Evolutionary conservation across 2,888 invertebrate genomes (phyloP), one percentile per base, ranked within the genome.

Genomic region (Synergus itoensis): DNA sequence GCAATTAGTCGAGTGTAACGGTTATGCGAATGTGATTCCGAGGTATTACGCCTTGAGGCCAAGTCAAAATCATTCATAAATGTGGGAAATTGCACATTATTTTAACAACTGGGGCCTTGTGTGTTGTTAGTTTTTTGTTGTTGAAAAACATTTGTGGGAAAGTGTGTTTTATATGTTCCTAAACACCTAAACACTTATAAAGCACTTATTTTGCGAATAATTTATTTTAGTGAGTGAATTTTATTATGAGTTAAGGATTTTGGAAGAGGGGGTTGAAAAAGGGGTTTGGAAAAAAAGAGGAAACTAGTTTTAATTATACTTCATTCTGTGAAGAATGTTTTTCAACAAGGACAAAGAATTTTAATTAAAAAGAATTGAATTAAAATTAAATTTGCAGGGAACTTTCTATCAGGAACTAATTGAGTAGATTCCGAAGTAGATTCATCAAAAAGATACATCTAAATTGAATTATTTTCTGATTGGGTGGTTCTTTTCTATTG

Each of bases 401-500:
- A n/a, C n/a, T 53, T n/a, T 53, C 53, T n/a, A 53, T n/a, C n/a
- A 1, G n/a, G 64, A 77, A 40, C 45, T 63, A 77, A 63, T 62
- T 48, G 63, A 62, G n/a, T 81, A 81, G 48, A 77, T 21, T 8
- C 8, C 4, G 36, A 36, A 7, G 36, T 76, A 77, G 81, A 82
- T 82, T 80, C 81, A 80, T 81, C 81, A 81, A 28, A 48, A 69
- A 45, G 48, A 69, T 69, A 69, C 45, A 69, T 69, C 28, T 69
- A 45, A 69, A 45, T 69, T 21, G 45, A 69, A 69, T 28, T 69
- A 45, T 69, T 69, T 69, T 69, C 67, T 69, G 45, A 69, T 69
- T 69, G 21, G 45, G 5, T 12, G 67, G 21, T 69, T 45, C 69
- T 14, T 28, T 14, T 69, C 43, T 69, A 69, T 14, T 53, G 53